These are phyloP conservation scores for Balanococcus diminutus DNA, from an alignment of 2,888 invertebrate genomes.

Conservation along the genomic window DNA sequence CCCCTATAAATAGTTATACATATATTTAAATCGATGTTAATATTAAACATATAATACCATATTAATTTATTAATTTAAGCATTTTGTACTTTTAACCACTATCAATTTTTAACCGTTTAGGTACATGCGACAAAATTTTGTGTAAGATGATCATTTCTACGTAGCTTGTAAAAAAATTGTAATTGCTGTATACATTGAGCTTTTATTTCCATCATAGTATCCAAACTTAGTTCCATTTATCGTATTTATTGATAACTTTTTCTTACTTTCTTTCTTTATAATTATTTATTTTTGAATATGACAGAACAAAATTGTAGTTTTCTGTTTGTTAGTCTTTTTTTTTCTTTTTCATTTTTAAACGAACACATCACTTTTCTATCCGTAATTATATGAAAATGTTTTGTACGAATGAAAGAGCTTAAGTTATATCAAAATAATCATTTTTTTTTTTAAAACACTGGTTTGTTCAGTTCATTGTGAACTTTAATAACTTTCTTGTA, in stretches of 20 bases:
- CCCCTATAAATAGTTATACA: constrained; percentile 26
- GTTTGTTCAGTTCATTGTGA: neutral
- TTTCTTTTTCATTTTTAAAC: neutral
- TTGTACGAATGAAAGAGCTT: constrained; percentile 19
- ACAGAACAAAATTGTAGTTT: neutral
- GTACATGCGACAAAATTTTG: constrained; percentile 31
- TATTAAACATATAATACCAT: constrained; percentile 26
- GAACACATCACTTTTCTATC: constrained; percentile 39
- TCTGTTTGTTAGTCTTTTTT: neutral
- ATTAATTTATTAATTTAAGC: constrained; percentile 41
- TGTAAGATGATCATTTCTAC: constrained; percentile 2
- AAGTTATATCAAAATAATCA: neutral
- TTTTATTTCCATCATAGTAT: neutral
- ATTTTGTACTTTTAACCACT: constrained; percentile 34
- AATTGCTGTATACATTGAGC: constrained; percentile 12
- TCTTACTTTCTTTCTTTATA: neutral
- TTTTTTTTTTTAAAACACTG: constrained; percentile 22
- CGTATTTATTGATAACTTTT: neutral
- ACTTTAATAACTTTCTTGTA: constrained; percentile 20
- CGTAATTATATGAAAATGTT: neutral
- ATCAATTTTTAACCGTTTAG: constrained; percentile 16
- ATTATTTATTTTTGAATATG: neutral
- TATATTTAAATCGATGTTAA: constrained; percentile 25
- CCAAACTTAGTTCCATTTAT: constrained; percentile 8
- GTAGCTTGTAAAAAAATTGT: constrained; percentile 32